These are phyloP conservation scores for Erethizon dorsatum DNA, from an alignment of 2,797 vertebrate species.

Conservation along the genomic window DNA sequence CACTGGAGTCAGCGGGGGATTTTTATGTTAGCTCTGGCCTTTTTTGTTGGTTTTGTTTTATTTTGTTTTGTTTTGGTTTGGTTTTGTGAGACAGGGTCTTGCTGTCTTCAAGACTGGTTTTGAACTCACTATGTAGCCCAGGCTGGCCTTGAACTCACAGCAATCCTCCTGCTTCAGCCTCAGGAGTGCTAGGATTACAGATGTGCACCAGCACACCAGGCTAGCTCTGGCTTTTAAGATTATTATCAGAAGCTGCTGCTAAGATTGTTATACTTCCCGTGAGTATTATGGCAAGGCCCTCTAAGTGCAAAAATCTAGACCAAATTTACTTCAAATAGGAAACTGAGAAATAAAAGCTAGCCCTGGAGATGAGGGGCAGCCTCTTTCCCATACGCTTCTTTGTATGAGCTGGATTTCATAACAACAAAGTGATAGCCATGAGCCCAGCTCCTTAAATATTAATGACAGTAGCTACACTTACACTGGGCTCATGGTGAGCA, in stretches of 20 bases:
- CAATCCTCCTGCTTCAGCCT: neutral
- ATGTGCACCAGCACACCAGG: too few relatives aligned
- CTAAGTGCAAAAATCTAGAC: neutral
- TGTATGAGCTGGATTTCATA: conserved; percentile 11
- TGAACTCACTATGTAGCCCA: neutral
- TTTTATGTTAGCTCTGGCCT: neutral
- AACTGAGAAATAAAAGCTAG: neutral
- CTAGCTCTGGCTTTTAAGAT: neutral
- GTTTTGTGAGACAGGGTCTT: neutral
- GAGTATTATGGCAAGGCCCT: neutral
- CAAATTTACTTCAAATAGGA: neutral
- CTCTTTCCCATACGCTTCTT: neutral
- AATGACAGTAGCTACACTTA: neutral
- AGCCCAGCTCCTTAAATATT: neutral
- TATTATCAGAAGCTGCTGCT: neutral
- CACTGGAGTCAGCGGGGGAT: neutral
- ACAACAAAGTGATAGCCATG: neutral
- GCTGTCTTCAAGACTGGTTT: neutral
- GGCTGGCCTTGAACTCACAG: neutral
- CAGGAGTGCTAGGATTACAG: neutral
- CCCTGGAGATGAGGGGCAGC: neutral
- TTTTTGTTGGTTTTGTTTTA: neutral
- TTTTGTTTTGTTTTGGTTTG: neutral
- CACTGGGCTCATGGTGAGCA: neutral
- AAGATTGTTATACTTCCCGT: neutral